These are phyloP conservation scores for Coptotermes formosanus DNA, from an alignment of 1,140 invertebrate species.

Conservation along the genomic window DNA sequence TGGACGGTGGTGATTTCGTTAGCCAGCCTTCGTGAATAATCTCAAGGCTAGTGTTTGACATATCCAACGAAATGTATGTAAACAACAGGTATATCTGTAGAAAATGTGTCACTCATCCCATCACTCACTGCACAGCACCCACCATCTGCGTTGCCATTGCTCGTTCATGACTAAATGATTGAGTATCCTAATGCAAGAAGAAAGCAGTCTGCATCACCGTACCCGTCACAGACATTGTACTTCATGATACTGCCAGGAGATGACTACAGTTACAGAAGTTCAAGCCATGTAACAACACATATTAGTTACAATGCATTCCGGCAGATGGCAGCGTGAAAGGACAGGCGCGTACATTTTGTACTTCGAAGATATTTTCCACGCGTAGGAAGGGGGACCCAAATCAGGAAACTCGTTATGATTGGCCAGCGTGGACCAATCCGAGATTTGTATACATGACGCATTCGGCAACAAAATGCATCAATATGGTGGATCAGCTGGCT, in stretches of 20 bases:
- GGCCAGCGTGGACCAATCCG: conserved; percentile 12
- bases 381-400: not conserved
- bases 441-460: conserved; percentile 27
- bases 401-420: conserved; percentile 26
- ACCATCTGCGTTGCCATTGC: conserved; percentile 22
- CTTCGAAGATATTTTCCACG: not conserved
- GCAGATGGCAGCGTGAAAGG: not conserved
- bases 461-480: conserved; percentile 46
- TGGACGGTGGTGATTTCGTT: conserved; percentile 87
- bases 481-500: conserved; percentile 61
- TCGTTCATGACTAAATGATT: conserved; percentile 16
- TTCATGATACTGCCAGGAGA: not conserved
- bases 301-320: not conserved
- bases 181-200: not conserved
- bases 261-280: not conserved
- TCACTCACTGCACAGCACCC: not conserved
- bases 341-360: not conserved
- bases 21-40: conserved; percentile 84
- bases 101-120: conserved; percentile 21
- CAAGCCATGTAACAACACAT: not conserved
- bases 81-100: not conserved
- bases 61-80: conserved; percentile 20
- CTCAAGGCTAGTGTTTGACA: conserved; percentile 45
- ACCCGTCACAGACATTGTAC: not conserved
- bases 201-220: not conserved